Percentiles rank a stretch among this genome's conserved stretches.
Conservation (phyloP, 35 echinoderm and acorn worm genomes). For the Holothuria glaberrima region DNA sequence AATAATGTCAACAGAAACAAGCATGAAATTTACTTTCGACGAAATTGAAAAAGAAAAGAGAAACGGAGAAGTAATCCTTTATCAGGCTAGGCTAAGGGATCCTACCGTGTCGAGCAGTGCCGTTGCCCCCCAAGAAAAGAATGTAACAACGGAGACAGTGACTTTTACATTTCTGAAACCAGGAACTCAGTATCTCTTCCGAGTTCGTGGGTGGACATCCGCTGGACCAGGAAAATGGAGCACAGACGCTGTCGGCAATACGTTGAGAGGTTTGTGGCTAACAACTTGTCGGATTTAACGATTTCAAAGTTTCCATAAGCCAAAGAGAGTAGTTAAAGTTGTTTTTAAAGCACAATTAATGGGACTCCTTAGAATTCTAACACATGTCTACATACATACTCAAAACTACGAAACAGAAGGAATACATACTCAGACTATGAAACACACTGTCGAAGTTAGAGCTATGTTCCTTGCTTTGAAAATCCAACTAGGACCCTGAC, state of each 20-base stretch:
- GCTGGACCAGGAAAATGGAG: constrained; percentile 57
- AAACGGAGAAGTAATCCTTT: constrained; percentile 61
- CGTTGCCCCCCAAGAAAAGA: neutral
- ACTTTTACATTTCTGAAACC: constrained; percentile 32
- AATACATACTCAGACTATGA: too few species aligned
- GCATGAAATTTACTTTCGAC: constrained; percentile 27
- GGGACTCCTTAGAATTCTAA: too few species aligned
- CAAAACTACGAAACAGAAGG: too few species aligned
- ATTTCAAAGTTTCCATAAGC: too few species aligned
- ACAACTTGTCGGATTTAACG: too few species aligned
- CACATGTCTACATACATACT: too few species aligned
- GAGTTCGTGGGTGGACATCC: constrained; percentile 65
- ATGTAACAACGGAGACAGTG: constrained; percentile 25
- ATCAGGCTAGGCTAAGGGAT: constrained; percentile 55
- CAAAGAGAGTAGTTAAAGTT: too few species aligned
- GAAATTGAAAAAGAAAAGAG: constrained; percentile 6
- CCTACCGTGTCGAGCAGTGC: neutral
- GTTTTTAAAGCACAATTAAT: too few species aligned
- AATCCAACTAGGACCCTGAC: too few species aligned
- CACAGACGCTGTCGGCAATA: neutral
- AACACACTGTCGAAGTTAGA: too few species aligned
- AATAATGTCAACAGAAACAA: constrained; percentile 18
- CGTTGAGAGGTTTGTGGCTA: neutral
- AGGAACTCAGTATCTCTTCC: constrained; percentile 39
- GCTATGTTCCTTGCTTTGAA: too few species aligned